Evolutionary conservation across 1,140 invertebrate genomes (phyloP), one percentile per base, ranked within the genome.

Genomic region (Zaprionus lachaisei): DNA sequence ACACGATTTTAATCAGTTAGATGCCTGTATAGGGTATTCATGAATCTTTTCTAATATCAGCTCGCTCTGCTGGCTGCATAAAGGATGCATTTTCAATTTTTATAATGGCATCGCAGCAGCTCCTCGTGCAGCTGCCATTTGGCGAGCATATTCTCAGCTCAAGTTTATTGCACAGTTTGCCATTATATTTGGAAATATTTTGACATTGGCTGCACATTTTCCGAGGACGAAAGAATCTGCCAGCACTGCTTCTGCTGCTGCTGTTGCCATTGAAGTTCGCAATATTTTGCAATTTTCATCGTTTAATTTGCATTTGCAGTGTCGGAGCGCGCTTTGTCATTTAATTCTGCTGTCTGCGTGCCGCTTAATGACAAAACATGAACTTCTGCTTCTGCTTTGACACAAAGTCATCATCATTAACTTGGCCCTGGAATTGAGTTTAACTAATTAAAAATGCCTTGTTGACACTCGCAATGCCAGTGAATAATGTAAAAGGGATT

Each of bases 11-110:
- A 47, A 47, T 47, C 41, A 47, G 41, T 17, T 7, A 6, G n/a
- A 20, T 22, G 47, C 47, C 9, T 4, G 22, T 28, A 28, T 26
- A 58, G 54, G 55, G 64, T 58, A 58, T 67, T 15, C 37, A 24
- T 47, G 56, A 44, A 58, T 38, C 58, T 41, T 47, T 61, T 72
- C 65, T 68, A 72, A 66, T 63, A 70, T 24, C 31, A 12, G 47
- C 20, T 12, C 20, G 47, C 20, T 51, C 47, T 51, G 47, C 47
- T 15, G 38, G 15, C 72, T 72, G 68, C 70, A 72, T 66, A 72
- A 67, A 60, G 72, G 56, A 58, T 71, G 69, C 62, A 74, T 76
- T 89, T 87, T 81, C 84, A 87, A 87, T 87, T 90, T 90, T 80
- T 79, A 72, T 87, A 87, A 87, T 87, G 84, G 71, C 37, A 70